These are phyloP conservation scores for Siphamia tubifer DNA, from an alignment of 2,113 vertebrate genomes.

Conservation along the genomic window DNA sequence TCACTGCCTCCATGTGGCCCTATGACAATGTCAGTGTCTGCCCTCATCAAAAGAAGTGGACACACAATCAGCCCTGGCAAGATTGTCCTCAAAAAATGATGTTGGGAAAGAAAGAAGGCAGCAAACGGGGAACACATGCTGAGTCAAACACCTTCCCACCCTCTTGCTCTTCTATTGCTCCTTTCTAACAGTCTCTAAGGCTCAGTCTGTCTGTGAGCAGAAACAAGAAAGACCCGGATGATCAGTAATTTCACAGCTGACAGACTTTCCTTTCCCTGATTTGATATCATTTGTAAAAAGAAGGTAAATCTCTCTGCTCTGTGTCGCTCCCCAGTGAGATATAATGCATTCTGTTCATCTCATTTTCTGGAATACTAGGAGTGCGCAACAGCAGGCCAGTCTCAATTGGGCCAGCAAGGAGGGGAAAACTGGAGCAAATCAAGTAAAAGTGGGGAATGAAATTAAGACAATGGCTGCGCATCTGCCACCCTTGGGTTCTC, in stretches of 20 bases:
- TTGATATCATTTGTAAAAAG: slow-evolving; percentile 78
- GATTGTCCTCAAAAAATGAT: slow-evolving; percentile 64
- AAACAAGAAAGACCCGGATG: slow-evolving; percentile 75
- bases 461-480: slow-evolving; percentile 69
- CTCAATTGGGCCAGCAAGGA: slow-evolving; percentile 58
- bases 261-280: slow-evolving; percentile 73
- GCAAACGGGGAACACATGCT: slow-evolving; percentile 63
- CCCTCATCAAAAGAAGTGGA: slow-evolving; percentile 35
- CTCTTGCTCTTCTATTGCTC: slow-evolving; percentile 6
- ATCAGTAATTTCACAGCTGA: slow-evolving; percentile 86
- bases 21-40: slow-evolving; percentile 20
- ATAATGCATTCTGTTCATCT: slow-evolving; percentile 73
- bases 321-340: slow-evolving; percentile 48
- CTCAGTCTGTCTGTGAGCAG: slow-evolving; percentile 63
- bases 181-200: slow-evolving; percentile 19
- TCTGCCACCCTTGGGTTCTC: slow-evolving; percentile 24
- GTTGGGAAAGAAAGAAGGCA: slow-evolving; percentile 47
- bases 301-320: slow-evolving; percentile 60
- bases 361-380: slow-evolving; percentile 50
- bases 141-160: slow-evolving; percentile 54
- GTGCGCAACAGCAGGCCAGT: slow-evolving; percentile 59
- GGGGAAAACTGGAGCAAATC: slow-evolving; percentile 62
- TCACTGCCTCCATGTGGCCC: slow-evolving; percentile 6
- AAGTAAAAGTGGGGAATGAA: slow-evolving; percentile 59
- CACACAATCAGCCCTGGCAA: slow-evolving; percentile 70